These are phyloP conservation scores for Catostomus latipinnis DNA, from an alignment of 2,797 vertebrate genomes.

Conservation along the genomic window DNA sequence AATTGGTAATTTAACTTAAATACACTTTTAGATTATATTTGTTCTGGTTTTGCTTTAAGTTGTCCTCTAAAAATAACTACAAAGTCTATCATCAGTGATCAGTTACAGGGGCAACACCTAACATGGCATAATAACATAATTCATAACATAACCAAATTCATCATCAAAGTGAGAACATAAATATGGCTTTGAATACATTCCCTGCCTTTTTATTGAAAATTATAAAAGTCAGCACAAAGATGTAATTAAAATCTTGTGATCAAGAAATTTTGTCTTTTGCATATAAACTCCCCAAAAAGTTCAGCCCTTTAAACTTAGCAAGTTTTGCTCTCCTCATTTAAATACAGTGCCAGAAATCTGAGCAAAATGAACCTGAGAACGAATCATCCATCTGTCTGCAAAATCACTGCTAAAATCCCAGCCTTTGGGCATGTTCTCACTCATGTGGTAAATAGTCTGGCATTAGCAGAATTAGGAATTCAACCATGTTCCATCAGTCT, in stretches of 20 bases:
- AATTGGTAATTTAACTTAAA: slow-evolving; percentile 39
- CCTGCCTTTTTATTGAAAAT: slow-evolving; percentile 14
- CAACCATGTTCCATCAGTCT: slow-evolving; percentile 61
- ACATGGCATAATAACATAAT: slow-evolving; percentile 19
- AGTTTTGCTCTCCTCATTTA: slow-evolving; percentile 24
- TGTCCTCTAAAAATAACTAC: slow-evolving; percentile 22
- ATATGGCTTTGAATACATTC: slow-evolving; percentile 6
- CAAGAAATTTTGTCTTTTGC: slow-evolving; percentile 9
- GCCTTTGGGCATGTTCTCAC: slow-evolving; percentile 55
- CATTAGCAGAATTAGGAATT: slow-evolving; percentile 61
- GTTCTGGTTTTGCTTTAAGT: not conserved
- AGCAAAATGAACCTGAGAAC: slow-evolving; percentile 45
- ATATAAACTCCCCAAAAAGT: not conserved
- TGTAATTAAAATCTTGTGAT: not conserved
- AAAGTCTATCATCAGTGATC: slow-evolving; percentile 32
- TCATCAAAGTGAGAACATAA: not conserved
- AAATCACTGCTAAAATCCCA: slow-evolving; percentile 50
- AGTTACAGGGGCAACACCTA: slow-evolving; percentile 33
- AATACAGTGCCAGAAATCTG: slow-evolving; percentile 40
- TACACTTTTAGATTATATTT: slow-evolving; percentile 46
- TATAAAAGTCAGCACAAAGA: slow-evolving; percentile 2
- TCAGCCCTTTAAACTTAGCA: slow-evolving; percentile 1
- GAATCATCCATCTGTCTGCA: slow-evolving; percentile 56
- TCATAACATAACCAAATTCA: no score
- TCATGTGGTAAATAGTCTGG: slow-evolving; percentile 58